Base-by-base conservation (phyloP, 2,888 invertebrate species). In the Lamellibrachia columna region DNA sequence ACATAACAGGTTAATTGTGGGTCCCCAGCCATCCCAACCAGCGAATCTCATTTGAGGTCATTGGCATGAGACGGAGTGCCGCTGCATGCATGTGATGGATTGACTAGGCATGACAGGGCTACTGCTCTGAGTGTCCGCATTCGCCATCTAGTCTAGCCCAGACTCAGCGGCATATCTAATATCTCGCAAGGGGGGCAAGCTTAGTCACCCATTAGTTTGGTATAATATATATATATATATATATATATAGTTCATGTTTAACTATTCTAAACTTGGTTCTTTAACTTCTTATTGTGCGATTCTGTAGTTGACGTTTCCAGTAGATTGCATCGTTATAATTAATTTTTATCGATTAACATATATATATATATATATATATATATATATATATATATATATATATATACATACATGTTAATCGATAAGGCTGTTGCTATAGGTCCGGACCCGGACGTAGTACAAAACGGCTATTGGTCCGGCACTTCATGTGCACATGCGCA, bases 11-110 rank as follows among this genome's bases (percentile, higher is more conserved):
- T 40, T 40, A 40, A 40, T 22, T 6, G 75, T 22, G 75, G 9
- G 75, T 22, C n/a, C 15, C 75, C 75, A 75, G n/a, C 11, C 75
- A 22, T 22, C 15, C 75, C 75, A 75, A 75, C 11, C 75, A 22
- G 75, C 75, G n/a, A 75, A 75, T 75, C n/a, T n/a, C 75, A 75
- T 75, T 75, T 75, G 75, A 75, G 22, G 75, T 75, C 75, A 75
- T 75, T 75, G 22, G 75, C 22, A 15, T 22, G 22, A 75, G 75
- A 15, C 22, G 75, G 75, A n/a, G 15, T 75, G 75, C 22, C 22
- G 22, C 22, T 15, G 22, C 22, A 22, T 15, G 22, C 75, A 75
- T n/a, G n/a, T 22, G 75, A 75, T 75, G 75, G 55, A 55, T 40
- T 40, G 40, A 40, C 40, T 40, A 40, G 40, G 55, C 55, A 55